Conservation (phyloP, 2,888 invertebrate species). For the Melolontha melolontha region DNA sequence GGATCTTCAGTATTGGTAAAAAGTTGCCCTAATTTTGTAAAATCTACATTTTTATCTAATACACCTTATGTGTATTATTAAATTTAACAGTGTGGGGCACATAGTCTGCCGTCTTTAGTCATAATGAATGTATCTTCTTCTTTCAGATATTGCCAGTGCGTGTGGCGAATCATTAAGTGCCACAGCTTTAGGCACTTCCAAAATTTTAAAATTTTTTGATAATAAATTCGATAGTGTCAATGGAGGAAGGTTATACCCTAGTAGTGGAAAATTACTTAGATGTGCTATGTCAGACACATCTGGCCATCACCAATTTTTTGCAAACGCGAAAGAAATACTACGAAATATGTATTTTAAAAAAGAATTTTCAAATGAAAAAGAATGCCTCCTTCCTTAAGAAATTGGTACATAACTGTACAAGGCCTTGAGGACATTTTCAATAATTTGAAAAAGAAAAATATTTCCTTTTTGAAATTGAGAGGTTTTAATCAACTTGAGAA, state of each 20-base stretch:
- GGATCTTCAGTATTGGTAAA: too few relatives aligned
- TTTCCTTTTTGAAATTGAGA: not conserved
- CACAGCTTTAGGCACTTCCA: not conserved
- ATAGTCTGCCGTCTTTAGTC: too few relatives aligned
- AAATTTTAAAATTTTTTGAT: not conserved
- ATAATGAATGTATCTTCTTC: too few relatives aligned
- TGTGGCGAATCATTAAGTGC: not conserved
- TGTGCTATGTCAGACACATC: not conserved
- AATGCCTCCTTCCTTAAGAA: not conserved
- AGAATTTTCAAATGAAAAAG: not conserved
- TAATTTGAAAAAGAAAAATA: not conserved
- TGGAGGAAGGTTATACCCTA: not conserved
- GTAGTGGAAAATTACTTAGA: not conserved
- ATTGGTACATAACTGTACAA: not conserved
- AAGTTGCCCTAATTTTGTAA: too few relatives aligned
- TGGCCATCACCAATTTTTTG: not conserved
- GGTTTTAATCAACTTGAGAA: not conserved
- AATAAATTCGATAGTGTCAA: not conserved
- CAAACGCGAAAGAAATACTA: not conserved
- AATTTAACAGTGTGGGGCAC: too few relatives aligned
- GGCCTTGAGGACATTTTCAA: not conserved
- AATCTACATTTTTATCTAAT: too few relatives aligned
- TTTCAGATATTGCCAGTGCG: too few relatives aligned
- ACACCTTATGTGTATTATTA: too few relatives aligned
- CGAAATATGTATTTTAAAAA: slow-evolving; percentile 2